Conservation (phyloP, 2,888 invertebrate genomes). For the Ryuthela nishihirai region DNA sequence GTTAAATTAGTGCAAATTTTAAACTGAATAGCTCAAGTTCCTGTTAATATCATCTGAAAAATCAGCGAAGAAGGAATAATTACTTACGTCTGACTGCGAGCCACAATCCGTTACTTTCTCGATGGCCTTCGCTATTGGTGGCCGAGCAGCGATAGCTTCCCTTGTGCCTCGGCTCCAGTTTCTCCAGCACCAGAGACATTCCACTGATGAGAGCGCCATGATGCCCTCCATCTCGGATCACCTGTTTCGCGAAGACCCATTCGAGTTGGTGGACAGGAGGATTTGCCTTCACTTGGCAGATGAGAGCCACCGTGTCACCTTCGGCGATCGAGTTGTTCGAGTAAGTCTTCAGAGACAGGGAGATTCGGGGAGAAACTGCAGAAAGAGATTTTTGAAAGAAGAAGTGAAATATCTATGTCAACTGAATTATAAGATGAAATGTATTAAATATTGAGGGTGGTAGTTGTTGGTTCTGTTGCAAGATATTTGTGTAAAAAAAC, state of each 20-base stretch:
- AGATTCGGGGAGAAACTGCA: slow-evolving; percentile 22
- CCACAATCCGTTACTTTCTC: slow-evolving; percentile 39
- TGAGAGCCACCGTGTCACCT: slow-evolving; percentile 24
- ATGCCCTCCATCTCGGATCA: neutral
- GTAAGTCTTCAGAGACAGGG: slow-evolving; percentile 22
- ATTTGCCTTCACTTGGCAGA: slow-evolving; percentile 19
- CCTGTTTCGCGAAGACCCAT: slow-evolving; percentile 18
- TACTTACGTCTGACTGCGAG: slow-evolving; percentile 31
- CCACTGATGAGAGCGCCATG: slow-evolving; percentile 5
- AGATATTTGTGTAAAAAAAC: too few relatives aligned
- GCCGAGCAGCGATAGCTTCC: slow-evolving; percentile 75
- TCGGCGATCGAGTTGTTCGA: slow-evolving; percentile 19
- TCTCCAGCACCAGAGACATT: slow-evolving; percentile 76
- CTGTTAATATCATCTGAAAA: too few relatives aligned
- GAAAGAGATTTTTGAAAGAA: too few relatives aligned
- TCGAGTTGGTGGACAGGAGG: slow-evolving; percentile 9
- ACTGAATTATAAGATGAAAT: too few relatives aligned
- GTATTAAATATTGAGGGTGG: too few relatives aligned
- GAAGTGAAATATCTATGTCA: too few relatives aligned
- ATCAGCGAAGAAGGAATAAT: neutral
- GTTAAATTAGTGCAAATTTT: too few relatives aligned
- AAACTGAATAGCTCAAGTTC: too few relatives aligned
- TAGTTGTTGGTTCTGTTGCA: too few relatives aligned
- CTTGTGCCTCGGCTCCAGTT: slow-evolving; percentile 77
- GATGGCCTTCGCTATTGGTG: slow-evolving; percentile 38